These are phyloP conservation scores for Myotis planiceps DNA, from an alignment of 2,797 vertebrate genomes.

Conservation along the genomic window DNA sequence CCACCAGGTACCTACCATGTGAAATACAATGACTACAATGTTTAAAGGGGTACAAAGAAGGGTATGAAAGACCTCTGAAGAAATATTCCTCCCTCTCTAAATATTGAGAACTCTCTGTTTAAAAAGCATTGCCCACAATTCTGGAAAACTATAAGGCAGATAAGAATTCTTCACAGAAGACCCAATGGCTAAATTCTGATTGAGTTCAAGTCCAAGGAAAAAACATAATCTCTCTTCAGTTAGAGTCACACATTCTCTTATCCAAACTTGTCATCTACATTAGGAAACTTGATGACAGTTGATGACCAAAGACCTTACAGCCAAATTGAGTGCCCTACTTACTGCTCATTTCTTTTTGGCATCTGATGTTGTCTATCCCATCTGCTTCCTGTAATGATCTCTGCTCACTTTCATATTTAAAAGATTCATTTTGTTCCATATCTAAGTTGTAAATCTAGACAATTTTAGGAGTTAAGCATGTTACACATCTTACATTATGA, in stretches of 20 bases:
- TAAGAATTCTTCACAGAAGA: not conserved
- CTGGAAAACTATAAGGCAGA: not conserved
- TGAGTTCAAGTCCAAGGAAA: not conserved
- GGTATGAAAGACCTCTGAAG: not conserved
- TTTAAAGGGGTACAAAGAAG: not conserved
- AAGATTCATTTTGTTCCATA: conserved; percentile 45
- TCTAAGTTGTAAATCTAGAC: conserved; percentile 10
- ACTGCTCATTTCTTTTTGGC: conserved; percentile 52
- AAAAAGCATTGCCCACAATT: not conserved
- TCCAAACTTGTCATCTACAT: conserved; percentile 29
- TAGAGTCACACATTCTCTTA: not conserved
- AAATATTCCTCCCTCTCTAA: not conserved
- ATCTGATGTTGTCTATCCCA: conserved; percentile 10
- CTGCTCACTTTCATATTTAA: conserved; percentile 20
- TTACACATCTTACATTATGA: conserved; percentile 19
- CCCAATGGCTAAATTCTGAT: not conserved
- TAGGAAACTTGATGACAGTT: not conserved
- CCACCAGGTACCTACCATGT: not conserved
- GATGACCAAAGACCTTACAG: conserved; percentile 38
- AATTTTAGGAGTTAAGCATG: not conserved
- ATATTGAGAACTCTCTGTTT: not conserved
- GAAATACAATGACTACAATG: not conserved
- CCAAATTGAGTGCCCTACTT: conserved; percentile 33
- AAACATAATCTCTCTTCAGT: not conserved
- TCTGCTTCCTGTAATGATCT: conserved; percentile 34